Percentiles rank a stretch among this genome's conserved stretches.
These are phyloP conservation scores for Oppia nitens DNA, from an alignment of 1,140 invertebrate genomes.

Conservation along the genomic window DNA sequence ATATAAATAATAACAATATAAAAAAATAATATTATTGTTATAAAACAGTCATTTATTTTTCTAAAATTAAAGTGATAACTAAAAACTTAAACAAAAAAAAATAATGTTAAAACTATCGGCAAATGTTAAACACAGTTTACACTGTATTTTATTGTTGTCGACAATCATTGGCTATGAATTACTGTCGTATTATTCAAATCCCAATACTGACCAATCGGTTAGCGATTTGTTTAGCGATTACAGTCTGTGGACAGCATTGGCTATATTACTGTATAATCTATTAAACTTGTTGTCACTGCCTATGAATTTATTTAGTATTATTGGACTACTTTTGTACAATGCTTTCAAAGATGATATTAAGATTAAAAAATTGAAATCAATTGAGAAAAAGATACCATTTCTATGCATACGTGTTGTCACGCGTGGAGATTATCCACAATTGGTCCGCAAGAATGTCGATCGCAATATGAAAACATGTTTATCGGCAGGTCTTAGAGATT, in stretches of 20 bases:
- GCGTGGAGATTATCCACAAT: conserved; percentile 76
- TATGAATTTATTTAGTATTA: conserved; percentile 71
- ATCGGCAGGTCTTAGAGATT: conserved; percentile 82
- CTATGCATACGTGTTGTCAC: conserved; percentile 90
- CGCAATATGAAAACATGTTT: conserved; percentile 76
- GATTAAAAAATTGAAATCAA: conserved; percentile 66
- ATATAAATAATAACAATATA: no score
- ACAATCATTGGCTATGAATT: conserved; percentile 61
- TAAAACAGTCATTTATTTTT: no score
- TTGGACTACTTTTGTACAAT: conserved; percentile 78
- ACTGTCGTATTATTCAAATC: conserved; percentile 44
- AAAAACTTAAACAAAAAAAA: no score
- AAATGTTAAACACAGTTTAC: conserved; percentile 50
- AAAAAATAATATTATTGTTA: no score
- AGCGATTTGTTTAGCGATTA: conserved; percentile 60
- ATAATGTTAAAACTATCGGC: conserved; percentile 36
- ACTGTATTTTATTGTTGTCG: conserved; percentile 52
- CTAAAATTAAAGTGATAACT: no score
- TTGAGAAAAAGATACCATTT: conserved; percentile 77
- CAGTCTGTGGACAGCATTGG: conserved; percentile 41
- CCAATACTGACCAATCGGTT: conserved; percentile 31
- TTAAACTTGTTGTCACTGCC: conserved; percentile 59
- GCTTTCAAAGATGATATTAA: conserved; percentile 83
- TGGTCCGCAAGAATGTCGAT: conserved; percentile 70
- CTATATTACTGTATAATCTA: conserved; percentile 59